Conservation (phyloP, 2,797 vertebrate species). For the Rhincodon typus region DNA sequence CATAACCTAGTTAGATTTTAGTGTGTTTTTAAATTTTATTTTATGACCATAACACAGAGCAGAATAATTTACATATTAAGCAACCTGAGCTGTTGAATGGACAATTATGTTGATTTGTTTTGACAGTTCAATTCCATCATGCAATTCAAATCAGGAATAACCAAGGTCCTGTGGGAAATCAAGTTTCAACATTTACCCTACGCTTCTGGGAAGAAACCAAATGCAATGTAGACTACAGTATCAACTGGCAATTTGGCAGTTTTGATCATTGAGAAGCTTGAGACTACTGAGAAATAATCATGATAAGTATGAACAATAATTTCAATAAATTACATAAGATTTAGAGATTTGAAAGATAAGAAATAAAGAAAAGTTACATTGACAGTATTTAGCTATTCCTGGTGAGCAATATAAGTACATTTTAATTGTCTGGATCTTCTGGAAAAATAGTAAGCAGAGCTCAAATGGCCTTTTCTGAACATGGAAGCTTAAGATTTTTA, state of each 20-base stretch:
- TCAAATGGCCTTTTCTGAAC: background rate
- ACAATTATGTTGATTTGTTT: slow-evolving; percentile 6
- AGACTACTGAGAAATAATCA: background rate
- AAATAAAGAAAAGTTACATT: background rate
- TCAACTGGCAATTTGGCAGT: background rate
- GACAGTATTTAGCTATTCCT: background rate
- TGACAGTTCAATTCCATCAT: background rate
- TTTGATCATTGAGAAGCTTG: background rate
- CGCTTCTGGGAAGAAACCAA: background rate
- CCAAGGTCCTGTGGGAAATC: background rate
- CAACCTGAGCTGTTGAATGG: background rate
- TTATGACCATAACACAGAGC: background rate
- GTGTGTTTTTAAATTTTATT: background rate
- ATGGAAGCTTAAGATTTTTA: background rate
- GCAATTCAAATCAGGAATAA: background rate
- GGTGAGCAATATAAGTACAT: background rate
- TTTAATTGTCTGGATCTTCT: background rate
- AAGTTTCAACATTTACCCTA: background rate
- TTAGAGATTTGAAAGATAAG: background rate
- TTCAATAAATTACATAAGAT: background rate
- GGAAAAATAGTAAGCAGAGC: background rate
- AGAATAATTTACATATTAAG: background rate
- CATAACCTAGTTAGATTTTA: background rate
- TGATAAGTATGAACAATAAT: background rate
- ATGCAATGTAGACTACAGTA: background rate